A percentile compares a stretch with the other conserved stretches of the same genome.
These are phyloP conservation scores for Araneus ventricosus DNA, from an alignment of 1,140 invertebrate genomes.

Conservation along the genomic window DNA sequence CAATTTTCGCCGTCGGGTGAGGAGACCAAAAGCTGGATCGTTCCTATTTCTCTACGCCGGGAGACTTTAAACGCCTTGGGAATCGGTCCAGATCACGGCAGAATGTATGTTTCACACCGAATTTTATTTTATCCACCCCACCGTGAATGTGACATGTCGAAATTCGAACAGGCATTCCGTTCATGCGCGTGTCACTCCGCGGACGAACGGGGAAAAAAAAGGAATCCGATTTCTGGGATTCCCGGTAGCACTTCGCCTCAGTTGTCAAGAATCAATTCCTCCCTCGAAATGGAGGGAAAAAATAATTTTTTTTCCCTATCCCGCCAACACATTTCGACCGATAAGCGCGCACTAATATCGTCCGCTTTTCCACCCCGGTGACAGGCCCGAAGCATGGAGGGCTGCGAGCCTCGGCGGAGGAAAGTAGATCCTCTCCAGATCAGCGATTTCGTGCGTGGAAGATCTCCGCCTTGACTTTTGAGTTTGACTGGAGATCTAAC, in stretches of 20 bases:
- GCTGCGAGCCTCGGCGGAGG: slow-evolving; percentile 4
- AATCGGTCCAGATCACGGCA: no score
- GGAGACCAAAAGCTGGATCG: no score
- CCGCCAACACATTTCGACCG: neutral
- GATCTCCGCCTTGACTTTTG: neutral
- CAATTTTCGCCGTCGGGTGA: no score
- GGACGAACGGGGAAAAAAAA: neutral
- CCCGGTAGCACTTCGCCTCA: slow-evolving; percentile 3
- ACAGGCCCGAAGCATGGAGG: neutral
- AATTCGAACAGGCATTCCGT: slow-evolving; percentile 11
- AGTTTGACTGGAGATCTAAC: slow-evolving; percentile 16
- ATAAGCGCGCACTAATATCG: slow-evolving; percentile 33
- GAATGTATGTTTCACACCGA: slow-evolving; percentile 24
- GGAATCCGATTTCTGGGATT: slow-evolving; percentile 22
- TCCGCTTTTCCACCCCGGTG: slow-evolving; percentile 17
- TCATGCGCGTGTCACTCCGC: slow-evolving; percentile 10
- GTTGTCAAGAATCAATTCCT: slow-evolving; percentile 47
- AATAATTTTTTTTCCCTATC: neutral
- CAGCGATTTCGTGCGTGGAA: slow-evolving; percentile 22
- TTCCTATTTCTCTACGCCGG: no score
- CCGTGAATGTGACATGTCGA: slow-evolving; percentile 24
- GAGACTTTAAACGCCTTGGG: no score
- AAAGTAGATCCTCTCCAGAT: slow-evolving; percentile 42
- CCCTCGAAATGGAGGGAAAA: neutral
- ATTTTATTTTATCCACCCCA: slow-evolving; percentile 1